These are phyloP conservation scores for Sturmia bella DNA, from an alignment of 2,888 invertebrate genomes.

Conservation along the genomic window DNA sequence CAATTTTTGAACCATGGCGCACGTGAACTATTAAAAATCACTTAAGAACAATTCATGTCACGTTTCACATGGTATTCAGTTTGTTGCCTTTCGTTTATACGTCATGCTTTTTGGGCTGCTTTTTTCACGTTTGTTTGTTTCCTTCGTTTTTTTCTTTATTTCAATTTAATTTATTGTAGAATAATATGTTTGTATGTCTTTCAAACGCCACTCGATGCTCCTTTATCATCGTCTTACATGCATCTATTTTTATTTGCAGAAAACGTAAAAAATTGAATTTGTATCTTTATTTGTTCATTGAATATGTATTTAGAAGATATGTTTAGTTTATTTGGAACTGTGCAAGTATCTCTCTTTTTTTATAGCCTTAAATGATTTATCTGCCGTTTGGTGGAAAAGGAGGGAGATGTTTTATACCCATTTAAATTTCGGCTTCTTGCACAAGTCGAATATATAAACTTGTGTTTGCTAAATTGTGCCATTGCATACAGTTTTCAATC, in stretches of 20 bases:
- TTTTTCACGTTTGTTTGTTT: not conserved
- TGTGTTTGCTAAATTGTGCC: slow-evolving; percentile 60
- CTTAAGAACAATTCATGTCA: slow-evolving; percentile 79
- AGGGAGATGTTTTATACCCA: not conserved
- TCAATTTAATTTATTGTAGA: slow-evolving; percentile 43
- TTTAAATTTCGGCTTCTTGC: not conserved
- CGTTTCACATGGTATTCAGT: slow-evolving; percentile 73
- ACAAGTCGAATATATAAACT: slow-evolving; percentile 1
- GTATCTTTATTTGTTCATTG: slow-evolving; percentile 70
- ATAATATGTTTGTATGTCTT: slow-evolving; percentile 35
- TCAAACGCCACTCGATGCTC: slow-evolving; percentile 5
- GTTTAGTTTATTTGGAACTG: slow-evolving; percentile 28
- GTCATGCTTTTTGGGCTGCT: slow-evolving; percentile 38
- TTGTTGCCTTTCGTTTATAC: slow-evolving; percentile 49
- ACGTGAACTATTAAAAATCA: slow-evolving; percentile 81
- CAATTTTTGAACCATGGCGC: slow-evolving; percentile 72
- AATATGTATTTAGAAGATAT: slow-evolving; percentile 59
- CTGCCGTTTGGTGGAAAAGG: slow-evolving; percentile 44
- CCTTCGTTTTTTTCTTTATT: slow-evolving; percentile 6
- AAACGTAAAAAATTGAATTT: slow-evolving; percentile 56
- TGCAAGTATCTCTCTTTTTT: slow-evolving; percentile 5
- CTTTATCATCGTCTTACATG: slow-evolving; percentile 54
- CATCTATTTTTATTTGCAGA: slow-evolving; percentile 41
- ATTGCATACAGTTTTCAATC: slow-evolving; percentile 64
- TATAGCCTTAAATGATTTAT: slow-evolving; percentile 62